Percentiles rank a stretch among this genome's conserved stretches.
These are phyloP conservation scores for Origma solitaria DNA, from an alignment of 2,113 vertebrate genomes.

Conservation along the genomic window DNA sequence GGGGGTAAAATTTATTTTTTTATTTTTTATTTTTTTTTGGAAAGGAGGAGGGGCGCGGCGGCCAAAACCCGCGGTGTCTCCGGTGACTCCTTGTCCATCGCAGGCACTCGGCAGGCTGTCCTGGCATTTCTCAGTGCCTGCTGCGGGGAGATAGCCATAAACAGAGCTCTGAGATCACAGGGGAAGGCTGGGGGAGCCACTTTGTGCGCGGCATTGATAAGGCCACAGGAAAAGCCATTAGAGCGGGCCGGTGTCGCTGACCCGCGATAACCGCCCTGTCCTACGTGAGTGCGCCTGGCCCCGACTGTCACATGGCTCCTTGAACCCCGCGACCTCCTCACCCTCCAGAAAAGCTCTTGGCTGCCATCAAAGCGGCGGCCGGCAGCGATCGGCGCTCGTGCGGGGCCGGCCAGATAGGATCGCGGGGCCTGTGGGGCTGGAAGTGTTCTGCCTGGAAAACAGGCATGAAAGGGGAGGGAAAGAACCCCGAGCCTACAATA, in stretches of 20 bases:
- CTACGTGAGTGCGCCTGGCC: background rate
- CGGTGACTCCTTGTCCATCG: slow-evolving; percentile 26
- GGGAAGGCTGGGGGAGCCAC: slow-evolving; percentile 57
- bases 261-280: slow-evolving; percentile 63
- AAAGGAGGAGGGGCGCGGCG: background rate
- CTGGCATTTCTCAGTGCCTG: slow-evolving; percentile 70
- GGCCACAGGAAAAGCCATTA: slow-evolving; percentile 76
- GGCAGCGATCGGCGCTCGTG: background rate
- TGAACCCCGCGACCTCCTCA: slow-evolving; percentile 64
- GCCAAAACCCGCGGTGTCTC: background rate
- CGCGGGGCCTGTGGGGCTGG: background rate
- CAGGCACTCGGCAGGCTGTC: slow-evolving; percentile 51
- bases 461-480: background rate
- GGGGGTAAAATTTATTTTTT: too few species aligned
- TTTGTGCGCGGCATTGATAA: slow-evolving; percentile 75
- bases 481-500: background rate
- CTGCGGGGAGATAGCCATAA: slow-evolving; percentile 63
- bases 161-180: slow-evolving; percentile 63
- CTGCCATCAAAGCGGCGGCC: slow-evolving; percentile 41
- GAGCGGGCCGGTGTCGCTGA: slow-evolving; percentile 21
- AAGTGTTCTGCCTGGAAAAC: slow-evolving; percentile 21
- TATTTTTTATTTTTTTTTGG: background rate
- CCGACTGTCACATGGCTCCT: slow-evolving; percentile 44
- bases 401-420: background rate
- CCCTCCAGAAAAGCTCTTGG: slow-evolving; percentile 38